Base-by-base conservation (phyloP, 1,140 invertebrate species). In the Physella acuta region DNA sequence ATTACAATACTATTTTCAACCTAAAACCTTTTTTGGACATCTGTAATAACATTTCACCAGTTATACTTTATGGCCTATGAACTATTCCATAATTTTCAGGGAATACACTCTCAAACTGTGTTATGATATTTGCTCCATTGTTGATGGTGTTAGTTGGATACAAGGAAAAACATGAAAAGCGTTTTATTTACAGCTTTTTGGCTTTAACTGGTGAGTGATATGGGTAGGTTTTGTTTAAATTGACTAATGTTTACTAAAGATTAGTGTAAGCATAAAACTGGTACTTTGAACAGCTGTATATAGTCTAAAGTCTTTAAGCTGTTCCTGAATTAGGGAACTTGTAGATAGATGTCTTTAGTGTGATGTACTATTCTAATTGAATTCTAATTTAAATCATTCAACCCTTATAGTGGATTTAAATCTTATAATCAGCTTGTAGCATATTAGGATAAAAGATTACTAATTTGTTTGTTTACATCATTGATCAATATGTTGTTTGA, bases 31-130 rank as follows among this genome's bases (percentile, higher is more conserved):
- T n/a, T n/a, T n/a, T n/a, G n/a, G n/a, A n/a, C n/a, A n/a, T n/a
- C n/a, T n/a, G n/a, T n/a, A n/a, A n/a, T n/a, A n/a, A n/a, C n/a
- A n/a, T n/a, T n/a, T n/a, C n/a, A n/a, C n/a, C n/a, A n/a, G n/a
- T n/a, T n/a, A n/a, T n/a, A n/a, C n/a, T n/a, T n/a, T n/a, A n/a
- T n/a, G n/a, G n/a, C n/a, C n/a, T n/a, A 30, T 58, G 3, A 20
- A 2, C 24, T 34, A 3, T 34, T 3, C 24, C 2, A 1, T 34
- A n/a, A 58, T 58, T 34, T 79, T 30, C 75, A 79, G 81, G 85
- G 86, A 87, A 87, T 68, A 87, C 87, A 16, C 31, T 87, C 1
- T 85, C 81, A 72, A 87, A 87, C 76, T 61, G 85, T 26, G 72
- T 80, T 2, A 85, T 87, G 79, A 87, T 87, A 16, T 71, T 87